Conservation (phyloP, 2,888 invertebrate genomes). For the Leucozona laternaria region DNA sequence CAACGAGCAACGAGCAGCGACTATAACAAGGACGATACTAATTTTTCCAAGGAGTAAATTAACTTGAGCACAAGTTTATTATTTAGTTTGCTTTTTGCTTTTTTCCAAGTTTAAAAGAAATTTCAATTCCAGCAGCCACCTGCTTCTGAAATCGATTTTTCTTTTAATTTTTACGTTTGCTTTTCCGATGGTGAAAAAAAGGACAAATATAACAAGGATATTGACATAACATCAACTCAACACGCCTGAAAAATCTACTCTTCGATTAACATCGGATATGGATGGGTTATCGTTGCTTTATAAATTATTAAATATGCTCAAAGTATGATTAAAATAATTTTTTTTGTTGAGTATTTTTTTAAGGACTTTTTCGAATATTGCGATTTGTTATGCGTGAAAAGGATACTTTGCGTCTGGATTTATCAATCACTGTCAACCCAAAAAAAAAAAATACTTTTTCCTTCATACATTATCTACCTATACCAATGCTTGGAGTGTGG, state of each 20-base stretch:
- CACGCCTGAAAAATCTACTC: background rate
- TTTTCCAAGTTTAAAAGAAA: conserved; percentile 5
- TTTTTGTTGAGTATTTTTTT: background rate
- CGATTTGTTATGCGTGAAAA: conserved; percentile 2
- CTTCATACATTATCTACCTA: background rate
- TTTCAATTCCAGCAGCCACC: conserved; percentile 57
- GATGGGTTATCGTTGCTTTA: background rate
- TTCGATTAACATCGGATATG: background rate
- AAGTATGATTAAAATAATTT: background rate
- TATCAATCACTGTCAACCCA: conserved; percentile 59
- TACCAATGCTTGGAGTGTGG: conserved; percentile 13
- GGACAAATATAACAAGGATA: background rate
- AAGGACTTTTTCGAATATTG: background rate
- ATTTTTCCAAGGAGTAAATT: conserved; percentile 68
- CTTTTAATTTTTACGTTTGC: background rate
- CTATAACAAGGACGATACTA: conserved; percentile 50
- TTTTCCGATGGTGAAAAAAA: conserved; percentile 3
- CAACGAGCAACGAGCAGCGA: conserved; percentile 23
- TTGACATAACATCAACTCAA: conserved; percentile 7
- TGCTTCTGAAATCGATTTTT: conserved; percentile 57
- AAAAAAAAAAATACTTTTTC: conserved; percentile 7
- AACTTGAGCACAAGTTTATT: conserved; percentile 68
- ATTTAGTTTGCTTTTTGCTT: background rate
- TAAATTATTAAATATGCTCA: background rate
- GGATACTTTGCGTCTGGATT: conserved; percentile 1